A percentile compares a stretch with the other conserved stretches of the same genome.
Conservation (phyloP, 2,888 invertebrate species). For the Ormyrus labotus region DNA sequence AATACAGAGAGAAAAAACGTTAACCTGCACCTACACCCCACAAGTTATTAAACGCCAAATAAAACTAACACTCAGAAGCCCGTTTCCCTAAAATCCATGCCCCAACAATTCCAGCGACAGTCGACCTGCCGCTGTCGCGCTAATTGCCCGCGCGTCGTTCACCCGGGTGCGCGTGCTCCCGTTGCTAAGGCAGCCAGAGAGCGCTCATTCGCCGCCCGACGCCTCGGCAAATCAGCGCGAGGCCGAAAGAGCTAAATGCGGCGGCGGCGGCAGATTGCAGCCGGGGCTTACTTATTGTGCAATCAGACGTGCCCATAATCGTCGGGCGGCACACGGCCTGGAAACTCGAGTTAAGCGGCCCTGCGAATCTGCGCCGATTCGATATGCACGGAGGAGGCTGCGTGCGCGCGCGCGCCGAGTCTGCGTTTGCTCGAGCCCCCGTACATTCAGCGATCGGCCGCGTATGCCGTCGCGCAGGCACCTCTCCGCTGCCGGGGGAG, state of each 20-base stretch:
- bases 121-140: too few relatives aligned
- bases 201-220: neutral
- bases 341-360: slow-evolving; percentile 2
- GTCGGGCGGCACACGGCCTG: neutral
- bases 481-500: neutral
- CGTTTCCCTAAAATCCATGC: too few relatives aligned
- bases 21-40: too few relatives aligned
- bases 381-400: slow-evolving; percentile 3
- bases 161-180: too few relatives aligned
- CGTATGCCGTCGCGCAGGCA: neutral
- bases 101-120: too few relatives aligned
- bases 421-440: slow-evolving; percentile 7
- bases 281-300: slow-evolving; percentile 22
- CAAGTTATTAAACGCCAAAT: too few relatives aligned
- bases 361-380: slow-evolving; percentile 15
- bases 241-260: neutral
- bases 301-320: slow-evolving; percentile 10
- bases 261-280: neutral
- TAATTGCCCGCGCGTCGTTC: too few relatives aligned
- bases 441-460: slow-evolving; percentile 7
- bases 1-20: too few relatives aligned
- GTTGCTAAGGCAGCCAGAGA: neutral
- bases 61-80: too few relatives aligned
- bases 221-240: slow-evolving; percentile 26
- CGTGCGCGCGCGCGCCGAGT: neutral